Evolutionary conservation across 2,797 vertebrate genomes (phyloP).

Genomic region (Pseudomugil tenellus): DNA sequence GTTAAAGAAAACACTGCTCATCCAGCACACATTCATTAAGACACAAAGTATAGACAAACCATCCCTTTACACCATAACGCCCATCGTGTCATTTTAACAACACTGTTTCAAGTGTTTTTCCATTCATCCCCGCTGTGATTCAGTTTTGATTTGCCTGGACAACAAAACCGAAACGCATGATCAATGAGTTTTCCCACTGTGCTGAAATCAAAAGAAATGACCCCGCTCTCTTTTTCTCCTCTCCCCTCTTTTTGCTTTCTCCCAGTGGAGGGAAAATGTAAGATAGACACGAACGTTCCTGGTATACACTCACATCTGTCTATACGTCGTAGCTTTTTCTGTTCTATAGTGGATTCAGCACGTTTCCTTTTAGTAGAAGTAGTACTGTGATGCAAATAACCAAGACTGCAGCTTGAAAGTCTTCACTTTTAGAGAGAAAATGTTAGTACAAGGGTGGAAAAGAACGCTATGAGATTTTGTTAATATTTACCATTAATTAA

Average conservation of each 20-base stretch:
- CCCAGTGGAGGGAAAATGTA: conserved; percentile 84
- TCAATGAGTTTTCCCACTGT: conserved; percentile 78
- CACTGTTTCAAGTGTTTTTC: conserved; percentile 76
- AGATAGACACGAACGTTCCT: conserved; percentile 78
- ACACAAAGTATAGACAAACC: conserved; percentile 17
- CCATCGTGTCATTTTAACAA: conserved; percentile 70
- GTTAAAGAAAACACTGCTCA: conserved; percentile 48
- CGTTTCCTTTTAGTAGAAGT: conserved; percentile 71
- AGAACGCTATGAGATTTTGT: conserved; percentile 62
- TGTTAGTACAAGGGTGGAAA: conserved; percentile 70
- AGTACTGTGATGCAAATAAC: conserved; percentile 77
- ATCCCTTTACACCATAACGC: conserved; percentile 55
- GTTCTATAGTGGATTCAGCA: conserved; percentile 76
- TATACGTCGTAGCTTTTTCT: conserved; percentile 71
- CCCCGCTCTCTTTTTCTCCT: conserved; percentile 77
- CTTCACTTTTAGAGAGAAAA: conserved; percentile 72
- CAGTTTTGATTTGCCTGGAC: conserved; percentile 68
- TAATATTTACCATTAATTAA: conserved; percentile 64
- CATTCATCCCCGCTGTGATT: conserved; percentile 70
- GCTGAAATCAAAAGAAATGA: conserved; percentile 79
- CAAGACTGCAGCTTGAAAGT: conserved; percentile 72
- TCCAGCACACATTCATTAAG: conserved; percentile 17
- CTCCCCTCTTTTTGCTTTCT: conserved; percentile 79
- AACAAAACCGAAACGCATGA: conserved; percentile 69
- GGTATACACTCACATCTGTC: conserved; percentile 78